Evolutionary conservation across 30 jellyfish, hydroid and myxozoan species (phyloP), one percentile per base, ranked within the genome.

Genomic region (Chrysaora quinquecirrha): DNA sequence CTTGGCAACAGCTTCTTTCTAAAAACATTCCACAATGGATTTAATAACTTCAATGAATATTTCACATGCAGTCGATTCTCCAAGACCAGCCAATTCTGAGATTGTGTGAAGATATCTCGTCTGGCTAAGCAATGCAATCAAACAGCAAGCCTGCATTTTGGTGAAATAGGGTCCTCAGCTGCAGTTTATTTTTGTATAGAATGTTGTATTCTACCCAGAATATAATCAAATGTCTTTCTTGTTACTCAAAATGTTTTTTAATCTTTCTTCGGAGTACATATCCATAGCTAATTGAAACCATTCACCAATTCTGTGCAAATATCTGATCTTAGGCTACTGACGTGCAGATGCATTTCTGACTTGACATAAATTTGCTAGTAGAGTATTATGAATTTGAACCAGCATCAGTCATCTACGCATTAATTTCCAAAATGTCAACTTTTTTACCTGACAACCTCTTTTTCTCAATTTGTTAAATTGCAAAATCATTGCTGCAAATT

Each of bases 71-170:
- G 64, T 75, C 33, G 87, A 35, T 54, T 75, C 87, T n/a, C 87
- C 87, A 50, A 75, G 56, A 60, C 87, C 87, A 16, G 87, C 76
- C 76, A 50, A 14, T 71, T 75, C 78, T 3, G 87, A 33, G 21
- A 75, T 52, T 29, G 87, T 75, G 31, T 76, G 34, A 76, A 9
- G 31, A 80, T 54, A 74, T 54, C 71, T 38, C 85, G 77, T 48
- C 73, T 6, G 4, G 66, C 88, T 23, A 54, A 56, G 3, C 80
- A 20, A 28, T 76, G 43, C 47, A 76, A 34, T 48, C 88, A 56
- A 60, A 76, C 88, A 58, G 65, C 88, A 58, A 76, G 80, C 69
- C 88, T 58, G 71, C 88, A 76, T 54, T 76, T 58, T 47, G 87
- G 87, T 29, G 79, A 32, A 16, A 54, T 76, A 68, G 88, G 58